These are phyloP conservation scores for Spondyliosoma cantharus DNA, from an alignment of 2,797 vertebrate genomes.

Conservation along the genomic window DNA sequence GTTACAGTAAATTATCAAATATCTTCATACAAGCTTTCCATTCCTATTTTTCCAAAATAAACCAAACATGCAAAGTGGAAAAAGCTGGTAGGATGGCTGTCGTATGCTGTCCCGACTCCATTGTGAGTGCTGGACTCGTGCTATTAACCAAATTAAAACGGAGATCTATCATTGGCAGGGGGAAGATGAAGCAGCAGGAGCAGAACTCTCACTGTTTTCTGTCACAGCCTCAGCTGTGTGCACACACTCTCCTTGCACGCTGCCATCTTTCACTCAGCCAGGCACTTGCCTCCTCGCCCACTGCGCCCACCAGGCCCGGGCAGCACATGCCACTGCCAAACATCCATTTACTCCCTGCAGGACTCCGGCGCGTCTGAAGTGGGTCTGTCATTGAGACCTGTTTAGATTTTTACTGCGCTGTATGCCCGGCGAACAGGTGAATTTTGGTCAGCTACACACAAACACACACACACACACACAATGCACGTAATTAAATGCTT, in stretches of 20 bases:
- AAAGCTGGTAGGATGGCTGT: constrained; percentile 20
- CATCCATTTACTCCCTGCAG: constrained; percentile 79
- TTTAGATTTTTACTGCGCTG: constrained; percentile 47
- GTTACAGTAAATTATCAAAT: constrained; percentile 28
- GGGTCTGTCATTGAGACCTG: constrained; percentile 66
- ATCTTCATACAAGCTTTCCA: constrained; percentile 22
- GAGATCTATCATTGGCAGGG: constrained; percentile 75
- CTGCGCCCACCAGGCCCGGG: constrained; percentile 75
- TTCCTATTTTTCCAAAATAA: neutral
- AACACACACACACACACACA: constrained; percentile 29
- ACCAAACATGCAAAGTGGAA: neutral
- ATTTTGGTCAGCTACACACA: constrained; percentile 39
- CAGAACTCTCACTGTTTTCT: constrained; percentile 78
- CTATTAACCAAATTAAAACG: constrained; percentile 73
- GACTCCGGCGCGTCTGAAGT: constrained; percentile 61
- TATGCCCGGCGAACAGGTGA: constrained; percentile 37
- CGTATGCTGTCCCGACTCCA: constrained; percentile 9
- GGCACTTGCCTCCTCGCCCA: constrained; percentile 74
- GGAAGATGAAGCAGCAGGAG: constrained; percentile 71
- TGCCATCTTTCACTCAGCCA: constrained; percentile 82
- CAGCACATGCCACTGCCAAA: constrained; percentile 70
- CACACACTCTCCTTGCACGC: constrained; percentile 70
- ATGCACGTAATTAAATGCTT: constrained; percentile 79
- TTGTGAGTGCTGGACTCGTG: constrained; percentile 49
- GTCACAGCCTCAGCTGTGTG: constrained; percentile 79